Conservation (phyloP, 2,888 invertebrate genomes). For the Smittia sp. region DNA sequence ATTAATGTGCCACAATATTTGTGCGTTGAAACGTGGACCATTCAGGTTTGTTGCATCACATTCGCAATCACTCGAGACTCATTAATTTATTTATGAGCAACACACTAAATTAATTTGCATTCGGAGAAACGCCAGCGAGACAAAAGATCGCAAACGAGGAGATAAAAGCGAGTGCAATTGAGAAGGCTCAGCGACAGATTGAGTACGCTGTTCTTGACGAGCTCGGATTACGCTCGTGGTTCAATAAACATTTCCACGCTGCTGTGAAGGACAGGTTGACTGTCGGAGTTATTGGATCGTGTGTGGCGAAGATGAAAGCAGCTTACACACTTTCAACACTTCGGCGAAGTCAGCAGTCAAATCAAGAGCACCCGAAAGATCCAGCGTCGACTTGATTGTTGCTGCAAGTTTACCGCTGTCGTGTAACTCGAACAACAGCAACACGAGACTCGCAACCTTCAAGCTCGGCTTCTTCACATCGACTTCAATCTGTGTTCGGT, state of each 20-base stretch:
- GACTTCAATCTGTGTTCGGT: neutral
- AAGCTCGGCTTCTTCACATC: neutral
- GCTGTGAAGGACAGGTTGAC: neutral
- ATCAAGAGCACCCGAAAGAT: no score
- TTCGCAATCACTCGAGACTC: neutral
- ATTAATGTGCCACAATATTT: slow-evolving; percentile 3
- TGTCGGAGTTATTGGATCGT: neutral
- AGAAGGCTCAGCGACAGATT: neutral
- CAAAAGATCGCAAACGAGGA: neutral
- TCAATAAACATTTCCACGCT: slow-evolving; percentile 1
- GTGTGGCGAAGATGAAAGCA: no score
- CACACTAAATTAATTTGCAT: neutral
- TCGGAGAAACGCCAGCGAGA: neutral
- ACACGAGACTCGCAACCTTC: neutral
- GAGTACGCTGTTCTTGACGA: neutral
- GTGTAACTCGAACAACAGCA: no score
- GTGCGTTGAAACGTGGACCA: neutral
- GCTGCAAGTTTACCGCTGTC: no score
- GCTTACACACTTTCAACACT: no score
- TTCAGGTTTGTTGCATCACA: neutral
- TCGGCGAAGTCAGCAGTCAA: no score
- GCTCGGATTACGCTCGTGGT: neutral
- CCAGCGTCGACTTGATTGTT: no score
- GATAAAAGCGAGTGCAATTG: neutral
- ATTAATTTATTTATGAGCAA: neutral